A percentile compares a stretch with the other conserved stretches of the same genome.
phyloP scores from a whole-genome alignment of 2,888 invertebrate species.

The Dyspetes luteomarginatus region DNA sequence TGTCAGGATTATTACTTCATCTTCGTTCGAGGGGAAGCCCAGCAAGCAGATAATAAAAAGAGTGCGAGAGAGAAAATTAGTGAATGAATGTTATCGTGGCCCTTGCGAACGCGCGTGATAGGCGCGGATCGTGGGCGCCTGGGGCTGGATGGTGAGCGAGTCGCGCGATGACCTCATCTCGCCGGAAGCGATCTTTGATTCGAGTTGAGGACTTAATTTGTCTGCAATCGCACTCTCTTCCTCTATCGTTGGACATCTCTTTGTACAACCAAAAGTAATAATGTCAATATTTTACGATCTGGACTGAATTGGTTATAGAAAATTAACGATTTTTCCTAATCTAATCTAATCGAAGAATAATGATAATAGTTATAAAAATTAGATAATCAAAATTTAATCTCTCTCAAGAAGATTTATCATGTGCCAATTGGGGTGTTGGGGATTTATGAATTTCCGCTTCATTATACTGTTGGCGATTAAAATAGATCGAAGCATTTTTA shows the following conservation, averaged over 20 bases:
- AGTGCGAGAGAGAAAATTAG: constrained; percentile 5
- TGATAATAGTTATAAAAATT: no score
- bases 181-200: constrained; percentile 81
- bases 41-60: background rate
- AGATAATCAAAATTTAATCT: no score
- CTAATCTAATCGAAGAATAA: no score
- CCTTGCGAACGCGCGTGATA: constrained; percentile 42
- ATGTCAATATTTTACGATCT: no score
- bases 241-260: constrained; percentile 54
- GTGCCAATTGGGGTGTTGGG: no score
- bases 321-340: no score
- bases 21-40: constrained; percentile 43
- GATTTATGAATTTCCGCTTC: no score
- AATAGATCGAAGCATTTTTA: no score
- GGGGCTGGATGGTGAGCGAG: constrained; percentile 31
- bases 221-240: constrained; percentile 67
- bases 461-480: no score
- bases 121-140: constrained; percentile 55
- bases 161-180: constrained; percentile 78
- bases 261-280: background rate
- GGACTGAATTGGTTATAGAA: no score
- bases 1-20: constrained; percentile 55
- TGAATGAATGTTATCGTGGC: constrained; percentile 48
- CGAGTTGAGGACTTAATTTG: constrained; percentile 81
- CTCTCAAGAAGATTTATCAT: no score